Conservation (phyloP, 2,797 vertebrate genomes). For the Pampus argenteus region DNA sequence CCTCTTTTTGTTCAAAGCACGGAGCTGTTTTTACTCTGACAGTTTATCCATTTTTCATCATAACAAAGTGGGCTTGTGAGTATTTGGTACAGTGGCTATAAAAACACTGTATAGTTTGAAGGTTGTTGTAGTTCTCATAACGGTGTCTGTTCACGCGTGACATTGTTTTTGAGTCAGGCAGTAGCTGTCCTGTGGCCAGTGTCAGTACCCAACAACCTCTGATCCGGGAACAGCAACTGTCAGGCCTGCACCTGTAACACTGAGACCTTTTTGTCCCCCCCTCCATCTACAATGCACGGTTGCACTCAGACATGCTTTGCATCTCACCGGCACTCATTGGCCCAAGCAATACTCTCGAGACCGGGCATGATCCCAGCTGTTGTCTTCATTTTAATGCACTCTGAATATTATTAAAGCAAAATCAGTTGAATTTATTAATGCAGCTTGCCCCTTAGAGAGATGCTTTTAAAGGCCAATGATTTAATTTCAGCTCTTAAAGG, state of each 20-base stretch:
- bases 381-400: constrained; percentile 86
- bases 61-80: constrained; percentile 41
- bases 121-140: constrained; percentile 49
- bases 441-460: constrained; percentile 82
- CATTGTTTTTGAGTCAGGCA: constrained; percentile 71
- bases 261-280: constrained; percentile 70
- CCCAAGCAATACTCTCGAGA: constrained; percentile 77
- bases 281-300: constrained; percentile 37
- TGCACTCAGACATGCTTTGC: constrained; percentile 73
- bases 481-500: constrained; percentile 87
- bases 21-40: constrained; percentile 1
- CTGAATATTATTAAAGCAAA: constrained; percentile 87
- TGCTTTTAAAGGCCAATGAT: constrained; percentile 89
- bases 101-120: constrained; percentile 45
- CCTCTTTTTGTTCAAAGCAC: constrained; percentile 53
- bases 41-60: constrained; percentile 47
- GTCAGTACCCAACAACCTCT: constrained; percentile 78
- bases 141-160: constrained; percentile 71
- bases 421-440: constrained; percentile 87
- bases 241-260: constrained; percentile 85
- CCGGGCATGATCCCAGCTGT: constrained; percentile 84
- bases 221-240: constrained; percentile 82
- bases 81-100: constrained; percentile 37
- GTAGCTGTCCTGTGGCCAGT: constrained; percentile 71
- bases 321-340: constrained; percentile 68